These are phyloP conservation scores for Theretra japonica DNA, from an alignment of 2,888 invertebrate species.

Conservation along the genomic window DNA sequence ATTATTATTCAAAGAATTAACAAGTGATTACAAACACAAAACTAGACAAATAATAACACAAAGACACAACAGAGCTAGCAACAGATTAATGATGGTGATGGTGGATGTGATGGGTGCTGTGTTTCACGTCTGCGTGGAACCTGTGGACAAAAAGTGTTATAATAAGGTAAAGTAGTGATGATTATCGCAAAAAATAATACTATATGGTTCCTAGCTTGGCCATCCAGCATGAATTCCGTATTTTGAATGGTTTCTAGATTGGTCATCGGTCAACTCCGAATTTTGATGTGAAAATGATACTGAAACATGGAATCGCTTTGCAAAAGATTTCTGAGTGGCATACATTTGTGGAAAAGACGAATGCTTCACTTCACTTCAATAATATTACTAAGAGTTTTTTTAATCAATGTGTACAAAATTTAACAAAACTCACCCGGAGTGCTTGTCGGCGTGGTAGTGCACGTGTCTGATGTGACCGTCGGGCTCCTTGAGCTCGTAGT, in stretches of 20 bases:
- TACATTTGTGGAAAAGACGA: too few relatives aligned
- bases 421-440: constrained; percentile 61
- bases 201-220: too few relatives aligned
- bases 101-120: constrained; percentile 47
- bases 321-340: too few relatives aligned
- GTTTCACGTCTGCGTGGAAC: constrained; percentile 58
- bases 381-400: too few relatives aligned
- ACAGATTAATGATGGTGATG: constrained; percentile 26
- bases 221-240: too few relatives aligned
- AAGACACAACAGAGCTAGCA: constrained; percentile 40
- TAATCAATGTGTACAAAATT: too few relatives aligned
- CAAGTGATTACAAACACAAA: background rate
- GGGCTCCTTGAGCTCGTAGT: constrained; percentile 66
- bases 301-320: too few relatives aligned
- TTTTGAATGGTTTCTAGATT: too few relatives aligned
- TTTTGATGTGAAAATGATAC: too few relatives aligned
- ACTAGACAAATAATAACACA: background rate
- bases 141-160: constrained; percentile 41
- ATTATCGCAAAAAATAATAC: too few relatives aligned
- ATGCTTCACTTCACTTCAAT: too few relatives aligned
- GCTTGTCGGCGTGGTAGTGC: constrained; percentile 79
- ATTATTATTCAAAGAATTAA: background rate
- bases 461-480: constrained; percentile 78
- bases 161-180: background rate
- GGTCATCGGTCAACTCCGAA: too few relatives aligned